Conservation (phyloP, 2,797 vertebrate species). For the Urosaurus nigricauda region DNA sequence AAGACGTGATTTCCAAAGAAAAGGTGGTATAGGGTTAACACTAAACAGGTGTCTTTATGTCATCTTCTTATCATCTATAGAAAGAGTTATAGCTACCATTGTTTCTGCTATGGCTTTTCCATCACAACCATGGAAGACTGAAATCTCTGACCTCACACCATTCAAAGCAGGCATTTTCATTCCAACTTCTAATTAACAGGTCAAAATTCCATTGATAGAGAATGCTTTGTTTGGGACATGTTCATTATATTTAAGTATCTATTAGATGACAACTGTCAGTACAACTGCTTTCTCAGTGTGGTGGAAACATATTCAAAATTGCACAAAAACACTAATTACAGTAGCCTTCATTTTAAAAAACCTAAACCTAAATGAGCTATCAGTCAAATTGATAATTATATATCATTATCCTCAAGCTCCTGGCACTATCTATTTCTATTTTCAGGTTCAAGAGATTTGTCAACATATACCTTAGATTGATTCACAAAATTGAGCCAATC, state of each 20-base stretch:
- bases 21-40: background rate
- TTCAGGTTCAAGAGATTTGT: background rate
- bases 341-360: background rate
- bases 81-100: background rate
- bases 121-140: background rate
- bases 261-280: background rate
- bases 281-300: background rate
- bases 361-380: background rate
- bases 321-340: background rate
- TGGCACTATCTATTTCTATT: background rate
- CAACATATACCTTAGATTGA: background rate
- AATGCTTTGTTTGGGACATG: background rate
- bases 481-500: background rate
- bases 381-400: background rate
- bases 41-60: background rate
- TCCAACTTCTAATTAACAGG: constrained; percentile 16
- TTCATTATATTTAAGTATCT: constrained; percentile 21
- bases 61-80: background rate
- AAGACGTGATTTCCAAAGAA: background rate
- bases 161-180: background rate
- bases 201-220: background rate
- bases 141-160: constrained; percentile 1
- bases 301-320: background rate
- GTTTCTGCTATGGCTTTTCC: background rate
- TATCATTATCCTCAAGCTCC: background rate